Evolutionary conservation across 2,113 vertebrate species (phyloP), one percentile per base, ranked within the genome.

Genomic region (Megalops atlanticus): DNA sequence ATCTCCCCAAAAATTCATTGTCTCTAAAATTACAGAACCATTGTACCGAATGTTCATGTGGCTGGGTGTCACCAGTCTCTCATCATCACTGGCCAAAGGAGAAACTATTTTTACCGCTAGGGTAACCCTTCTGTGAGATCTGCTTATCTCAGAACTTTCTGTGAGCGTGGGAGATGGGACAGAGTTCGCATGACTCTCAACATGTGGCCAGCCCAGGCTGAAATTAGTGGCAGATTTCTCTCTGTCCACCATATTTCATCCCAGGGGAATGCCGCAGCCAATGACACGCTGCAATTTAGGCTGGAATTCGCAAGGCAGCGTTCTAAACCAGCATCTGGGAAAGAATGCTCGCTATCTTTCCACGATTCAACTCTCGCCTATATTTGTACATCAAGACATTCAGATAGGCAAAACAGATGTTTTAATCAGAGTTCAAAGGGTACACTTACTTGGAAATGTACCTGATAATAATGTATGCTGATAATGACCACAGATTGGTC

Each of bases 371-470:
- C 82, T 83, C 84, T 33, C 75, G 80, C 85, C 89, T 92, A 90
- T 89, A 90, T 92, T 90, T 90, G 84, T 88, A 87, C 86, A 84
- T 87, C 81, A 79, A 85, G 86, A 88, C 73, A 69, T 84, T 82
- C 36, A 21, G 78, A 78, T 85, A 82, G 91, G 88, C 87, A 40
- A 80, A 89, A 84, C 90, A 81, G 84, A 88, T 80, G 88, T 86
- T 89, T 80, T 82, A 45, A 82, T 82, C 81, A 79, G 82, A 76
- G 64, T 86, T 91, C 74, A 85, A 77, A 85, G 39, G 27, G 82
- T 80, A 82, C 85, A 82, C 84, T 89, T 85, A 68, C 49, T 89
- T 89, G 86, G 88, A 77, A 64, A 79, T 79, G n/a, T n/a, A 85
- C 54, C 71, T 35, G 14, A 76, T 82, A 87, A 87, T 89, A 87